Evolutionary conservation across 2,113 vertebrate species (phyloP).

Genomic region (Eonycteris spelaea): DNA sequence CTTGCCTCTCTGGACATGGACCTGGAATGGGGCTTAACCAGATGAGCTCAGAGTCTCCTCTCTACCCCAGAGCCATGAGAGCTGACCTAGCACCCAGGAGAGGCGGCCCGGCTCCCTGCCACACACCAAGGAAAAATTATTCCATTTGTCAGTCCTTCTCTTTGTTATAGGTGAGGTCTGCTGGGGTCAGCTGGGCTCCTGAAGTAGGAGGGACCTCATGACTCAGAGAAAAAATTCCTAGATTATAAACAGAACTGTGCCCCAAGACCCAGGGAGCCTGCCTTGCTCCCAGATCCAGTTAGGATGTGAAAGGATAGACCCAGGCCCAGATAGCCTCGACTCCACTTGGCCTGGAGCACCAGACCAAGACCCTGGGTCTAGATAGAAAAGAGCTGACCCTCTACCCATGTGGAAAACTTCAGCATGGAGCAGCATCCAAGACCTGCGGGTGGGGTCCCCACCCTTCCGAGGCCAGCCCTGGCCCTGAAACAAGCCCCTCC

Average conservation of each 20-base stretch:
- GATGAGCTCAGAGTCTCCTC: background rate
- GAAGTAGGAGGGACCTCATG: background rate
- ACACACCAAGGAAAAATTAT: background rate
- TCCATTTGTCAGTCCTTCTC: too few species aligned
- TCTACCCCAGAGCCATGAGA: background rate
- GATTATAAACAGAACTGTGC: background rate
- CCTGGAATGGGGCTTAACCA: background rate
- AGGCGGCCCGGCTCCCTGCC: background rate
- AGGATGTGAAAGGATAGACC: background rate
- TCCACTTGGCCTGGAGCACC: too few species aligned
- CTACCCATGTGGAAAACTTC: background rate
- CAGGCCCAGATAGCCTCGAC: background rate
- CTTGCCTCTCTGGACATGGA: background rate
- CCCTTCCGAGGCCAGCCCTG: accelerated
- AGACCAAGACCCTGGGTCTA: background rate
- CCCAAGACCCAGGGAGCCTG: background rate
- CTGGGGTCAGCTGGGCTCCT: background rate
- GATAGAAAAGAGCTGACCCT: background rate
- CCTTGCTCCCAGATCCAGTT: background rate
- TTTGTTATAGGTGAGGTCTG: background rate
- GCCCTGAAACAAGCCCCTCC: background rate
- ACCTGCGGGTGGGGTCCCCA: too few species aligned
- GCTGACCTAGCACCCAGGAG: accelerated
- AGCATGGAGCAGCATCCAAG: background rate
- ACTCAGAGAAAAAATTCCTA: background rate